A percentile compares a stretch with the other conserved stretches of the same genome.
Conservation (phyloP, 2,113 vertebrate genomes). For the Scortum barcoo region DNA sequence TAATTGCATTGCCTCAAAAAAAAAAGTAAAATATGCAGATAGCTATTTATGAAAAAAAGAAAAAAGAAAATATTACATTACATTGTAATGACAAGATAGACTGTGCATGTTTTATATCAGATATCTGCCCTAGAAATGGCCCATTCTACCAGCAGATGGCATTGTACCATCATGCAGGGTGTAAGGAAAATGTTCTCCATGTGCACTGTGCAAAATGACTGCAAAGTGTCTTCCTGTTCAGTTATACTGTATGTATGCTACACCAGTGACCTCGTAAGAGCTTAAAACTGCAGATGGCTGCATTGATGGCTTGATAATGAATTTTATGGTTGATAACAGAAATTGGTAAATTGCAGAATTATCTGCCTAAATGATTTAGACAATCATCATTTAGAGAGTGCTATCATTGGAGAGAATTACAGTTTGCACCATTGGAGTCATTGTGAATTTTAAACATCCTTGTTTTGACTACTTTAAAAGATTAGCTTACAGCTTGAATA, state of each 20-base stretch:
- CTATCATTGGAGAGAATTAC: not conserved
- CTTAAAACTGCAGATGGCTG: constrained; percentile 16
- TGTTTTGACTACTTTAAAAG: constrained; percentile 3
- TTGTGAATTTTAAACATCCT: constrained; percentile 55
- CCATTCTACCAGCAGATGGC: constrained; percentile 78
- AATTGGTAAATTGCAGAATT: constrained; percentile 7
- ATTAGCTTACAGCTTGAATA: not conserved
- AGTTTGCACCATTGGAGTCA: constrained; percentile 25
- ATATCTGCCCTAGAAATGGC: not conserved
- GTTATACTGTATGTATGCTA: constrained; percentile 6
- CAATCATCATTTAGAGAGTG: constrained; percentile 5
- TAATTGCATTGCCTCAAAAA: not conserved
- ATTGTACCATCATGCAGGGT: constrained; percentile 50
- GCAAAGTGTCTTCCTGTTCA: constrained; percentile 10
- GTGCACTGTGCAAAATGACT: constrained; percentile 18
- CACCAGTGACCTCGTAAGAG: constrained; percentile 41
- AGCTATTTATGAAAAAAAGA: not conserved
- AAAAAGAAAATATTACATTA: not conserved
- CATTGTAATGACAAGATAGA: not conserved
- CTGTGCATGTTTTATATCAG: not conserved
- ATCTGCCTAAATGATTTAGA: constrained; percentile 30
- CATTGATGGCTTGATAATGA: constrained; percentile 40
- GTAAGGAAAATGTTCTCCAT: not conserved
- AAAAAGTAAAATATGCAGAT: constrained; percentile 5
- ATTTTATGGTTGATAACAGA: constrained; percentile 21